phyloP scores from a whole-genome alignment of 1,140 invertebrate genomes.

The Periplaneta americana region DNA sequence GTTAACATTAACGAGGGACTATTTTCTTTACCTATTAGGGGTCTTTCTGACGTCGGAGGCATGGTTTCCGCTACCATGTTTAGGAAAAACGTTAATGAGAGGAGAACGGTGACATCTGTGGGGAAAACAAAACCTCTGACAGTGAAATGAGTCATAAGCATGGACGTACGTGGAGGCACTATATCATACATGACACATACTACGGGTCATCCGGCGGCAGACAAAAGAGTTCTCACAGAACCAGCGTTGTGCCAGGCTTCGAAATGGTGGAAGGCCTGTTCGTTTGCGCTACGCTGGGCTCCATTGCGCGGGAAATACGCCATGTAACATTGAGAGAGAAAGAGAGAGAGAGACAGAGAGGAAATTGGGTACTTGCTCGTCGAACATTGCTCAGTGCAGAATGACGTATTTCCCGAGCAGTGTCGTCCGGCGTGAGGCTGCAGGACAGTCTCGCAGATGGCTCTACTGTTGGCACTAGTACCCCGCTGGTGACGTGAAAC shows the following conservation, averaged over 20 bases:
- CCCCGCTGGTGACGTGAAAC: background rate
- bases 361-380: background rate
- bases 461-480: background rate
- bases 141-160: background rate
- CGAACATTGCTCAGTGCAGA: no score
- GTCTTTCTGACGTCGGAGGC: conserved; percentile 60
- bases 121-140: conserved; percentile 22
- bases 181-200: background rate
- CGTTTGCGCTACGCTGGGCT: background rate
- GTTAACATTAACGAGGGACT: background rate
- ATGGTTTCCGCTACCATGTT: conserved; percentile 58
- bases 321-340: no score
- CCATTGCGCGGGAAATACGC: background rate
- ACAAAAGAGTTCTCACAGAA: background rate
- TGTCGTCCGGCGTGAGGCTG: background rate
- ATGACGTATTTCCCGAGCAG: background rate
- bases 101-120: conserved; percentile 62
- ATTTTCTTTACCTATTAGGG: conserved; percentile 51
- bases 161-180: background rate
- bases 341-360: no score
- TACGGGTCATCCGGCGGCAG: no score
- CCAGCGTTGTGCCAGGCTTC: background rate
- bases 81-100: conserved; percentile 68
- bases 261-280: no score
- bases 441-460: background rate